These are phyloP conservation scores for Whitmania pigra DNA, from an alignment of 1,140 invertebrate genomes.

Conservation along the genomic window DNA sequence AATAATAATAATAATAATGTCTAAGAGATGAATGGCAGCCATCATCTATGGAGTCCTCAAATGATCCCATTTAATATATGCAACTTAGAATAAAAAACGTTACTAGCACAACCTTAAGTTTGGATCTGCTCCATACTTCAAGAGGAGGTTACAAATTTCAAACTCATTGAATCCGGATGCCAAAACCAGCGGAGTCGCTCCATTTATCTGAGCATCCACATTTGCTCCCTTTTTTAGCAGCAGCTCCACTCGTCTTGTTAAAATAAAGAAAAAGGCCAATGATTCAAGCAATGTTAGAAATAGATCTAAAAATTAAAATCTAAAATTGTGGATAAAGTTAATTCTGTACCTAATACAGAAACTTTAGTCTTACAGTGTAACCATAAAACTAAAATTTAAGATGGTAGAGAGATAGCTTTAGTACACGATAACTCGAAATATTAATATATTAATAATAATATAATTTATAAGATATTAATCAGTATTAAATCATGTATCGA, in stretches of 20 bases:
- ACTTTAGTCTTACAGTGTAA: neutral
- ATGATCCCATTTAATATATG: too few species aligned
- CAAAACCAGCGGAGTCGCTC: neutral
- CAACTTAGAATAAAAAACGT: too few species aligned
- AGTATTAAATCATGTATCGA: neutral
- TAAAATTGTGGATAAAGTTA: too few species aligned
- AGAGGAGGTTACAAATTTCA: slow-evolving; percentile 1
- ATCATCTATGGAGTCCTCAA: too few species aligned
- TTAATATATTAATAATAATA: too few species aligned
- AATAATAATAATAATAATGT: too few species aligned
- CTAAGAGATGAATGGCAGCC: too few species aligned
- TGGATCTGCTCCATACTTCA: neutral
- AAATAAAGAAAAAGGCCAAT: too few species aligned
- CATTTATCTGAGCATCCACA: neutral
- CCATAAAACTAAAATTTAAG: neutral
- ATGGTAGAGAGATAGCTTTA: neutral
- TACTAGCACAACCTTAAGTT: neutral
- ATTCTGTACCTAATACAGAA: too few species aligned
- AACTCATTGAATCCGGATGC: neutral
- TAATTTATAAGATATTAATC: neutral
- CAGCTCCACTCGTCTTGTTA: neutral
- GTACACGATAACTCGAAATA: neutral
- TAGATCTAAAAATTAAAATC: too few species aligned
- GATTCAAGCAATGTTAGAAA: too few species aligned
- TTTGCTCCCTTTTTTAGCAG: neutral